Evolutionary conservation across 2,888 invertebrate species (phyloP).

Genomic region (Anaspis maculata): DNA sequence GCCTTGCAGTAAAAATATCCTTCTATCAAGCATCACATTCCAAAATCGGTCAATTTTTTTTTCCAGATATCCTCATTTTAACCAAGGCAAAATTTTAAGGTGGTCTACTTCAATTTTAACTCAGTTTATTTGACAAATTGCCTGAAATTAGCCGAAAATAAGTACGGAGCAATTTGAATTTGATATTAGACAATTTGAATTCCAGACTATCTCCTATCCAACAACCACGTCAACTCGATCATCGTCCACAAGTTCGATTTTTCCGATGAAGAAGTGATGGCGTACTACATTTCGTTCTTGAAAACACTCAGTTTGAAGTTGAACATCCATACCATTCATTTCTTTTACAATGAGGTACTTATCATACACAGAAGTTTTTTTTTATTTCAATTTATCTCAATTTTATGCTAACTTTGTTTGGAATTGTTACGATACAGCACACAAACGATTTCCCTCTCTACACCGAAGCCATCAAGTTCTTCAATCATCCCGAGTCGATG

Average conservation of each 20-base stretch:
- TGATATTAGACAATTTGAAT: conserved; percentile 25
- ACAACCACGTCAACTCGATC: conserved; percentile 99
- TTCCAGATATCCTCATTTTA: conserved; percentile 5
- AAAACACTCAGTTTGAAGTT: conserved; percentile 97
- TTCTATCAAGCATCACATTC: no score
- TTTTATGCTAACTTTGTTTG: conserved; percentile 8
- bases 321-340: conserved; percentile 97
- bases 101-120: no score
- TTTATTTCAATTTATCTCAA: neutral
- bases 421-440: conserved; percentile 65
- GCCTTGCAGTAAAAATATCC: no score
- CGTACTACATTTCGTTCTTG: conserved; percentile 98
- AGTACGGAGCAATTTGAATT: neutral
- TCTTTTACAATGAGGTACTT: conserved; percentile 99
- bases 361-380: conserved; percentile 1
- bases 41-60: no score
- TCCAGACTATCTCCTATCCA: conserved; percentile 96
- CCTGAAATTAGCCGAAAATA: no score
- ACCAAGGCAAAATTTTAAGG: no score
- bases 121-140: neutral
- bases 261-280: conserved; percentile 99
- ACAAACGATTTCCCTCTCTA: conserved; percentile 99
- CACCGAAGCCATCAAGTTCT: conserved; percentile 98
- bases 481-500: conserved; percentile 98
- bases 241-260: conserved; percentile 99